phyloP scores from a whole-genome alignment of 2,888 invertebrate species.

The Trachelus troglodyta region DNA sequence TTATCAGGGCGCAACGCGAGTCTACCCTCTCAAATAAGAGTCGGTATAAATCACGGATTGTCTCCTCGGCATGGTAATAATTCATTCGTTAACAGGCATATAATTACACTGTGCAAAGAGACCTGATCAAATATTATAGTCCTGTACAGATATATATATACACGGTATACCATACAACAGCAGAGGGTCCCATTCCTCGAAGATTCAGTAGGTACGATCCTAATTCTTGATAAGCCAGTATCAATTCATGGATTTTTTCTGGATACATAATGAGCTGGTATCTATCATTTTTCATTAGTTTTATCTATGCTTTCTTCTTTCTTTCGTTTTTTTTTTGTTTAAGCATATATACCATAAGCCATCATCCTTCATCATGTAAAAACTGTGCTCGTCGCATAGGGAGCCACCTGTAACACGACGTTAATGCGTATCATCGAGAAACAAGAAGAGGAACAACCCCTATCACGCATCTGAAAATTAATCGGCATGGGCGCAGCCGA shows the following conservation, averaged over 20 bases:
- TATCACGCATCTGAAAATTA: conserved; percentile 54
- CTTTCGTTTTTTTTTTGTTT: neutral
- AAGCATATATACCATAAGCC: neutral
- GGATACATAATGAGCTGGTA: neutral
- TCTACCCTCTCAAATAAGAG: conserved; percentile 45
- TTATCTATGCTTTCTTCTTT: neutral
- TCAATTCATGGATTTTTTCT: neutral
- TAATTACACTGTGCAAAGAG: conserved; percentile 47
- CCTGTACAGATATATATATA: neutral
- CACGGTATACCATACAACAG: neutral
- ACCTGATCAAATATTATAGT: conserved; percentile 32
- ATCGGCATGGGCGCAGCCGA: conserved; percentile 56
- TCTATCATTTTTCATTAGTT: neutral
- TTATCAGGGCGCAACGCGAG: conserved; percentile 47
- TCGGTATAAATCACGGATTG: conserved; percentile 53
- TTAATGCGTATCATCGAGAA: neutral
- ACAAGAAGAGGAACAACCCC: conserved; percentile 18
- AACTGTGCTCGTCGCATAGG: neutral
- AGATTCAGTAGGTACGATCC: neutral
- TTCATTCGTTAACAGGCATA: conserved; percentile 59
- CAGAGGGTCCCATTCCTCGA: neutral
- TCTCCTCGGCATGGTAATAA: conserved; percentile 49
- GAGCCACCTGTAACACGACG: neutral
- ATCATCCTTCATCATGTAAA: neutral
- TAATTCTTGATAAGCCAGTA: neutral